A percentile compares a stretch with the other conserved stretches of the same genome.
Conservation (phyloP, 2,113 vertebrate genomes). For the Melospiza melodia region DNA sequence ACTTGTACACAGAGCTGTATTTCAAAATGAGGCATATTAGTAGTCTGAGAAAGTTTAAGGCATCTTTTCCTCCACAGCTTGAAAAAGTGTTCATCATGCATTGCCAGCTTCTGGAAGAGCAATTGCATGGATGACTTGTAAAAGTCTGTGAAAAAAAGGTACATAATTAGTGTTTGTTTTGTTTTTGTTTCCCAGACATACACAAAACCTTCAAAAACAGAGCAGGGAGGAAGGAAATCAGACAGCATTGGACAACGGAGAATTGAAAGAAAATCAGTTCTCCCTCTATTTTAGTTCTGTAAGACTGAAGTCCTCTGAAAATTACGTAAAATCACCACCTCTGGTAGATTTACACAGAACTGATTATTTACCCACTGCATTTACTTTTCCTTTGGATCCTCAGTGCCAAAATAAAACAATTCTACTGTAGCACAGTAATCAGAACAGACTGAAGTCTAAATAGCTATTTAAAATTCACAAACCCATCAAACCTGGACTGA, state of each 20-base stretch:
- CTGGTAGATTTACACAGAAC: neutral
- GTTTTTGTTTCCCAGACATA: neutral
- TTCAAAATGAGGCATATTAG: neutral
- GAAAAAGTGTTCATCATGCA: neutral
- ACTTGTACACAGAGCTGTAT: neutral
- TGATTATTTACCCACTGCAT: neutral
- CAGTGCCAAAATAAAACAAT: neutral
- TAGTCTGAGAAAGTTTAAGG: neutral
- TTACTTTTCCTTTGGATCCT: neutral
- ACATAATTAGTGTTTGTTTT: neutral
- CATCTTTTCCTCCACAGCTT: neutral
- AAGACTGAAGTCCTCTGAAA: neutral
- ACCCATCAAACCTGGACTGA: neutral
- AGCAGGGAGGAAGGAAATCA: conserved; percentile 9
- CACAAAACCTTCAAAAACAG: neutral
- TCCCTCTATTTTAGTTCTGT: neutral
- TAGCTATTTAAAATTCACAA: neutral
- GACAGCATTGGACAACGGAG: neutral
- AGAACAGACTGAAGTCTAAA: neutral
- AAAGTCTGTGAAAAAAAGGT: neutral
- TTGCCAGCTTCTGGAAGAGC: neutral
- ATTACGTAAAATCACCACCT: neutral
- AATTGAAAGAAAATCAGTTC: neutral
- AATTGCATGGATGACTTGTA: neutral
- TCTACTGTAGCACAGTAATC: neutral